These are phyloP conservation scores for Theocolax elegans DNA, from an alignment of 1,140 invertebrate species.

Conservation along the genomic window DNA sequence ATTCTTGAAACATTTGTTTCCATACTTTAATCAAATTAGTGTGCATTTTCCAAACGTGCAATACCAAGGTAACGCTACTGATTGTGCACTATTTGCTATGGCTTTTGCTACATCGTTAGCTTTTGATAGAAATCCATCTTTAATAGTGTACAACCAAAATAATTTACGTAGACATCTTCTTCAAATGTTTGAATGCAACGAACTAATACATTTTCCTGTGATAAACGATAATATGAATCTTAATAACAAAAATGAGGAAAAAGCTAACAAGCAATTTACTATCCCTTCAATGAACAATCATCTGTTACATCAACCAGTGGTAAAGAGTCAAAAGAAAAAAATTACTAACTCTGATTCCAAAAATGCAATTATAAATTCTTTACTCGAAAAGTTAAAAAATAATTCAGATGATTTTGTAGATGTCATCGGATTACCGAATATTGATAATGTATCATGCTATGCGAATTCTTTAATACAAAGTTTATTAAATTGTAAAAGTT, in stretches of 20 bases:
- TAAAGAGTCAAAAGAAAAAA: no score
- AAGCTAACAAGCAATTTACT: no score
- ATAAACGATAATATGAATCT: no score
- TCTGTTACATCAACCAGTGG: no score
- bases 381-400: no score
- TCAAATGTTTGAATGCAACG: background rate
- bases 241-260: no score
- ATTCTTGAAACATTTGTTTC: background rate
- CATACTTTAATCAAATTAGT: background rate
- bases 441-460: background rate
- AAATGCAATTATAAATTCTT: no score
- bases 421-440: background rate
- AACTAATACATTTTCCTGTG: background rate
- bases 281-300: no score
- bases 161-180: background rate
- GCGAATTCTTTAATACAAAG: background rate
- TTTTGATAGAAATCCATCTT: background rate
- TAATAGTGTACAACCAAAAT: background rate
- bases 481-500: background rate
- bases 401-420: background rate
- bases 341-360: background rate
- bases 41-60: background rate
- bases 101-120: no score
- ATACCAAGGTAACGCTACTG: background rate
- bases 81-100: background rate